Base-by-base conservation (phyloP, 2,113 vertebrate species). In the Cardinalis cardinalis region DNA sequence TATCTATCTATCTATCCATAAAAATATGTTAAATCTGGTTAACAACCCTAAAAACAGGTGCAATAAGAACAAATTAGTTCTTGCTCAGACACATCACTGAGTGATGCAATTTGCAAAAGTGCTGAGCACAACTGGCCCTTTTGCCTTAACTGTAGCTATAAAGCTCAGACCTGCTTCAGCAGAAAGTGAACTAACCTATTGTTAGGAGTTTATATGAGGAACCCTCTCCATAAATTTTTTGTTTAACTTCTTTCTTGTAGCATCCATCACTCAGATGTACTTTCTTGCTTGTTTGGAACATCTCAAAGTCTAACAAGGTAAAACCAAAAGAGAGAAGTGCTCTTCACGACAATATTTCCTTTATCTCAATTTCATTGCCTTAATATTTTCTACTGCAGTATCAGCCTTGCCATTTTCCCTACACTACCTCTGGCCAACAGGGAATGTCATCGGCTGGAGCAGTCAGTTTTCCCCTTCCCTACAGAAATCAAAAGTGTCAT, bases 401-500 rank as follows among this genome's bases (percentile, higher is more conserved):
- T 36, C 43, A 89, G 69, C 73, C 76, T 52, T 92, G 65, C 60
- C 73, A 28, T 85, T 76, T 70, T 48, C 48, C 44, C 59, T 48
- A 7, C 52, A 23, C 48, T 34, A 65, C 31, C 72, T 76, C 70
- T 26, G 63, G 68, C 71, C 71, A 52, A 71, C 48, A 89, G 86
- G 87, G 91, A 96, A 32, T 38, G 69, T 12, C 73, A 93, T 56
- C 73, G 78, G 71, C 69, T 73, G 48, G 59, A 94, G 81, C 95
- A 95, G 90, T 94, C 87, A 95, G 87, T 52, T 88, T 63, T 44
- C 65, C 40, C 71, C 68, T 92, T 95, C 96, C 95, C 95, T 74
- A 28, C 8, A 85, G 97, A 93, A 97, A 97, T 96, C 89, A 96
- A 95, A 88, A 2, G 8, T 95, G 95, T 91, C 94, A 91, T 83